Conservation (phyloP, 2,888 invertebrate genomes). For the Tipula vernalis region DNA sequence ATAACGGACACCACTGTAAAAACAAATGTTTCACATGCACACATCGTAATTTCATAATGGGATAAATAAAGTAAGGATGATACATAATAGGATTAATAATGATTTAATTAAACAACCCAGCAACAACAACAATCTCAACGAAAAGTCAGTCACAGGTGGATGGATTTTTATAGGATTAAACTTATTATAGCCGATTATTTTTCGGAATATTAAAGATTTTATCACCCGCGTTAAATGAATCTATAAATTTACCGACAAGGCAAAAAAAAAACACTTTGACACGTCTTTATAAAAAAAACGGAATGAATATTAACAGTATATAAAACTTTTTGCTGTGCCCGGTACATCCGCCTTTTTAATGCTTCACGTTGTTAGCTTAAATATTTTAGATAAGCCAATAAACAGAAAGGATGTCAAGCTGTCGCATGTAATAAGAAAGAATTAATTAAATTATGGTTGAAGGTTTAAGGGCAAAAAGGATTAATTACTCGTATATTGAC, state of each 20-base stretch:
- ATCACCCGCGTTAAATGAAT: not conserved
- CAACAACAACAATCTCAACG: not conserved
- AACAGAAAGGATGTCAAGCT: no score
- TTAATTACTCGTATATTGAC: no score
- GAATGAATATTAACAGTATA: no score
- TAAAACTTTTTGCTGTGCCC: no score
- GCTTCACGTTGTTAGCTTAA: no score
- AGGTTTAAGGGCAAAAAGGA: no score
- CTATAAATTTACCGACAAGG: not conserved
- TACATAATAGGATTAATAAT: not conserved
- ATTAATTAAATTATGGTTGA: no score
- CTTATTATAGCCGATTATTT: not conserved
- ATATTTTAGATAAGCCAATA: no score
- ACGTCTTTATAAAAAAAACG: not conserved
- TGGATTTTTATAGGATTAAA: not conserved
- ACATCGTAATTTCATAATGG: not conserved
- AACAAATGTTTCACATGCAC: not conserved
- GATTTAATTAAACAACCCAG: not conserved
- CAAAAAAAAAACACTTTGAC: not conserved
- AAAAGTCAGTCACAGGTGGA: not conserved
- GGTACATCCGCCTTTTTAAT: no score
- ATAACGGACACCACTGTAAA: not conserved
- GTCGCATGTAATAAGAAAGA: no score
- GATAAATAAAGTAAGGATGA: not conserved
- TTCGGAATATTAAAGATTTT: not conserved